These are phyloP conservation scores for Bothrops jararaca DNA, from an alignment of 2,113 vertebrate species.

Conservation along the genomic window DNA sequence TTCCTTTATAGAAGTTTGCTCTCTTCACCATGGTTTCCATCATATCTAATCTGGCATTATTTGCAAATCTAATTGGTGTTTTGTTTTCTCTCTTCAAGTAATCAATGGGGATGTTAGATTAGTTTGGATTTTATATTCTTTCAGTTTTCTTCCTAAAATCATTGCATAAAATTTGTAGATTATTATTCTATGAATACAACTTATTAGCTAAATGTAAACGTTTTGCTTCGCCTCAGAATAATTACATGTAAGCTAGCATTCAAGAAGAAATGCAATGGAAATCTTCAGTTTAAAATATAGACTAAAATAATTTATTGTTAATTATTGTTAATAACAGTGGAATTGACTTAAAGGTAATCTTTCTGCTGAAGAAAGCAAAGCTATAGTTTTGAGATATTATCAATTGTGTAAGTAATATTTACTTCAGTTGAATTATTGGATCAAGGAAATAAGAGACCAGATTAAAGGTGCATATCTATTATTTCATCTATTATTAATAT, in stretches of 20 bases:
- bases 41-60: not conserved
- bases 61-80: constrained; percentile 17
- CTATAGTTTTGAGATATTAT: not conserved
- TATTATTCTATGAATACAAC: not conserved
- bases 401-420: not conserved
- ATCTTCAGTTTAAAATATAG: not conserved
- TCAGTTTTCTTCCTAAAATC: not conserved
- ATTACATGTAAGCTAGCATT: not conserved
- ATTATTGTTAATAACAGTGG: not conserved
- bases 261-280: not conserved
- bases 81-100: not conserved
- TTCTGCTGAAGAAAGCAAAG: constrained; percentile 16
- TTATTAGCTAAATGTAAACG: not conserved
- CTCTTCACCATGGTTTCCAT: not conserved
- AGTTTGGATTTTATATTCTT: not conserved
- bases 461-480: not conserved
- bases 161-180: not conserved
- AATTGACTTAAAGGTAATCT: not conserved
- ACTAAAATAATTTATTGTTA: not conserved
- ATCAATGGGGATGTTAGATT: constrained; percentile 3
- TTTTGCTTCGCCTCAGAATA: not conserved
- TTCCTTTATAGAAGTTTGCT: not conserved
- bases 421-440: not conserved
- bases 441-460: not conserved
- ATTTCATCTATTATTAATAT: not conserved